Conservation (phyloP, 1,140 invertebrate genomes). For the Bombus soroeensis region DNA sequence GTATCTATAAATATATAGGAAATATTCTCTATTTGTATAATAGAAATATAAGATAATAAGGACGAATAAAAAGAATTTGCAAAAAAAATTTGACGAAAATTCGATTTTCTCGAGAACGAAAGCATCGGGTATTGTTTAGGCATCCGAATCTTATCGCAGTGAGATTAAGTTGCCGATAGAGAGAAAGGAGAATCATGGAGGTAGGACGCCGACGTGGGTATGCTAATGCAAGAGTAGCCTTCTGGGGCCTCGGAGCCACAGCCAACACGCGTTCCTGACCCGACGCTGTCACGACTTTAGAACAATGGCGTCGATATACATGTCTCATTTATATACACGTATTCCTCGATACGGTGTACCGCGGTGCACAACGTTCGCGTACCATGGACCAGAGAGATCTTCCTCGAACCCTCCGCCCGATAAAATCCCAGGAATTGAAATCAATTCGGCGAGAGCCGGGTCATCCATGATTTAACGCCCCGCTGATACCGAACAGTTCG, state of each 20-base stretch:
- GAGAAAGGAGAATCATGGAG: conserved; percentile 60
- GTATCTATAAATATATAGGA: neutral
- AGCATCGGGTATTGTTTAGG: conserved; percentile 14
- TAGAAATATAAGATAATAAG: too few relatives aligned
- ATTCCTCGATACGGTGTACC: conserved; percentile 67
- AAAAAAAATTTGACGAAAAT: neutral
- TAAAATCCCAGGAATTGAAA: conserved; percentile 71
- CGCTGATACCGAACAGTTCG: conserved; percentile 48
- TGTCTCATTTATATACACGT: conserved; percentile 79
- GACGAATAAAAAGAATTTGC: neutral
- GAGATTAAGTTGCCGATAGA: conserved; percentile 71
- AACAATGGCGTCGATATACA: conserved; percentile 79
- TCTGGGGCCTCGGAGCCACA: conserved; percentile 54
- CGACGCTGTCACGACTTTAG: conserved; percentile 76
- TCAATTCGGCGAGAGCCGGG: conserved; percentile 62
- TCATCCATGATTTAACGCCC: conserved; percentile 57
- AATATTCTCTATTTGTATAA: neutral
- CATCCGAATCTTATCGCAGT: conserved; percentile 60
- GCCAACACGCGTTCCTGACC: conserved; percentile 77
- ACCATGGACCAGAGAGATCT: conserved; percentile 30
- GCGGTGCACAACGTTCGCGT: conserved; percentile 29
- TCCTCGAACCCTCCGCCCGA: conserved; percentile 47
- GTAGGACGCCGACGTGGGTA: conserved; percentile 59
- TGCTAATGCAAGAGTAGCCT: conserved; percentile 71
- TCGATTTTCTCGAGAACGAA: conserved; percentile 28